Percentiles rank a stretch among this genome's conserved stretches.
phyloP scores from a whole-genome alignment of 2,113 vertebrate species.

The Hippocampus mohnikei region DNA sequence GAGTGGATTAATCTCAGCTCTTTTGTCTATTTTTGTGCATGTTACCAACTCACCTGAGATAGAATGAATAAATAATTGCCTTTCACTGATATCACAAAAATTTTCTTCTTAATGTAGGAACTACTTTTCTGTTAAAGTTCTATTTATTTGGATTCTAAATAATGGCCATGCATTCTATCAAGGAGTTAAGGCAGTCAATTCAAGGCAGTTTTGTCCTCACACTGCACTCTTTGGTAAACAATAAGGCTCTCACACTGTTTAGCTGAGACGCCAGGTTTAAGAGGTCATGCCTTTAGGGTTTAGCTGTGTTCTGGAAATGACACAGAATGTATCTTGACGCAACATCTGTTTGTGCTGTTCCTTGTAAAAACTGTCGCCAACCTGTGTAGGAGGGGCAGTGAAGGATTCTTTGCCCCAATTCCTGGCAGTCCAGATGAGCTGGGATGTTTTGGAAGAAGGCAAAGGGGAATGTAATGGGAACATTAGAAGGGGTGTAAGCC shows the following conservation, averaged over 20 bases:
- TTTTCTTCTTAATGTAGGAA: background rate
- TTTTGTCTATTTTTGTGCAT: background rate
- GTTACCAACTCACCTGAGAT: background rate
- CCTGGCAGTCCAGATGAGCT: slow-evolving; percentile 65
- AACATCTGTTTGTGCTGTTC: background rate
- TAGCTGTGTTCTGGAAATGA: background rate
- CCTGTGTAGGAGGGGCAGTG: slow-evolving; percentile 35
- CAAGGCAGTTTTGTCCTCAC: background rate
- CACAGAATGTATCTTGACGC: background rate
- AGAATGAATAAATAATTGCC: background rate
- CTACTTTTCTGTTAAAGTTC: background rate
- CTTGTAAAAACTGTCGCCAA: slow-evolving; percentile 20
- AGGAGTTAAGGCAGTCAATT: background rate
- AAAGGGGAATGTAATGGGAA: slow-evolving; percentile 66
- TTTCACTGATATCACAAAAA: background rate
- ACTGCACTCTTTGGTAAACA: background rate
- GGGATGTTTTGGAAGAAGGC: slow-evolving; percentile 67
- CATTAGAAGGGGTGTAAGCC: slow-evolving; percentile 75
- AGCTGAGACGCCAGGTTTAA: background rate
- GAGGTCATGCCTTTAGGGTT: slow-evolving; percentile 1
- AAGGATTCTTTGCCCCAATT: slow-evolving; percentile 61
- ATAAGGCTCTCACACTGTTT: background rate
- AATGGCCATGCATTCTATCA: background rate
- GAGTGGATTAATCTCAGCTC: background rate
- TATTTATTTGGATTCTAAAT: background rate